Base-by-base conservation (phyloP, 2,888 invertebrate genomes). In the Drosophila tanythrix region DNA sequence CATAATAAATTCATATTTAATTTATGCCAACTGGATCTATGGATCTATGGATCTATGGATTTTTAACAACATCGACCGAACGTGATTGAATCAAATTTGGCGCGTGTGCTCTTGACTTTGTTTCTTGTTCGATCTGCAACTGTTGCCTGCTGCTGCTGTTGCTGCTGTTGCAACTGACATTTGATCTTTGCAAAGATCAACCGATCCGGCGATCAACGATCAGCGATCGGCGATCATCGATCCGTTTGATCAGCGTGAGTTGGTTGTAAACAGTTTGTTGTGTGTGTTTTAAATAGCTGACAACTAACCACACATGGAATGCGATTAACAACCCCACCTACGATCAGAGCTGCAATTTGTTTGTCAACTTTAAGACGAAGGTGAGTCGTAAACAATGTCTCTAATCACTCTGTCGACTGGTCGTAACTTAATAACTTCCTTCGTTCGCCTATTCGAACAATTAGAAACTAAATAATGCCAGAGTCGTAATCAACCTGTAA, bases 401-500 rank as follows among this genome's bases (percentile, higher is more conserved):
- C 53, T 55, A 61, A 62, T 66, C 27, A 18, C 25, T 10, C 43
- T 25, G 46, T 51, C 61, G 62, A 66, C 57, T 56, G 35, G 13
- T 36, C 61, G 65, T 66, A 75, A 61, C 76, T 78, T 82, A 88
- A 83, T 88, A 69, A 79, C 82, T 88, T 79, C 88, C 88, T 77
- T 73, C 63, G 58, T 66, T 64, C 35, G 51, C 13, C 31, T 36
- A 48, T 15, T 55, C 10, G 13, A 69, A 56, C 70, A 74, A 82
- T 71, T 65, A 66, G 63, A 64, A 61, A 62, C 48, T 48, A 15
- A 59, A 35, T 48, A 63, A 63, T 43, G 63, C 76, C 50, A n/a
- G 35, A 71, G 61, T 72, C 78, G 87, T 82, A 86, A 88, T 90
- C 89, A 86, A 90, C 87, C 89, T 86, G 89, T 86, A 90, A 90